Conservation (phyloP, 2,113 vertebrate species). For the Microcebus tavaratra region DNA sequence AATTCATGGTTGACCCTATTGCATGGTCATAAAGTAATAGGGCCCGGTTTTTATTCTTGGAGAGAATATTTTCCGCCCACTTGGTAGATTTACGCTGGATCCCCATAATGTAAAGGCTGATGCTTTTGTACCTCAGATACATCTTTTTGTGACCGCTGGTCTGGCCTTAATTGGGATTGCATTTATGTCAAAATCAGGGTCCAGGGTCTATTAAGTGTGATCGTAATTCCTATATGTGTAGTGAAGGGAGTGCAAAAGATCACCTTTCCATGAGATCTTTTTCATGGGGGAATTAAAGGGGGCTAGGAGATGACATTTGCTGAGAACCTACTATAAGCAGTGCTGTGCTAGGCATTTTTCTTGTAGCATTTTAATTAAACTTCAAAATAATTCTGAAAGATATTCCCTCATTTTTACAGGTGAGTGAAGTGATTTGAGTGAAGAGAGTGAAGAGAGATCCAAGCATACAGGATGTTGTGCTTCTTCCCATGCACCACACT, state of each 20-base stretch:
- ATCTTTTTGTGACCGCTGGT: not conserved
- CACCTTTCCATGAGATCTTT: not conserved
- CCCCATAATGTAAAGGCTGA: not conserved
- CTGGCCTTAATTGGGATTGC: not conserved
- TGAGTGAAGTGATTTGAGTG: not conserved
- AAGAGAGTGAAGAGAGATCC: not conserved
- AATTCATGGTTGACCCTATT: not conserved
- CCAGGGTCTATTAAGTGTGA: not conserved
- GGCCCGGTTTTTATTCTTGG: not conserved
- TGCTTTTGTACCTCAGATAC: not conserved
- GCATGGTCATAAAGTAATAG: no score
- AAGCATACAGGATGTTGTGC: not conserved
- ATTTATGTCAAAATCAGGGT: not conserved
- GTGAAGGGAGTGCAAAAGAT: no score
- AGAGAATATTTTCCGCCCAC: not conserved
- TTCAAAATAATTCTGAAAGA: not conserved
- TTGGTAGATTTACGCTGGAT: not conserved
- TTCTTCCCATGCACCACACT: fast-evolving
- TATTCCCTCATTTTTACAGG: not conserved
- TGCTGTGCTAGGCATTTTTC: not conserved
- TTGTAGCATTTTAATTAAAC: not conserved
- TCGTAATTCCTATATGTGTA: not conserved
- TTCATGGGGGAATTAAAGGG: not conserved
- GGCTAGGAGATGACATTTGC: not conserved
- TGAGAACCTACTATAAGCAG: not conserved